phyloP scores from a whole-genome alignment of 2,113 vertebrate genomes.

The Vimba vimba region DNA sequence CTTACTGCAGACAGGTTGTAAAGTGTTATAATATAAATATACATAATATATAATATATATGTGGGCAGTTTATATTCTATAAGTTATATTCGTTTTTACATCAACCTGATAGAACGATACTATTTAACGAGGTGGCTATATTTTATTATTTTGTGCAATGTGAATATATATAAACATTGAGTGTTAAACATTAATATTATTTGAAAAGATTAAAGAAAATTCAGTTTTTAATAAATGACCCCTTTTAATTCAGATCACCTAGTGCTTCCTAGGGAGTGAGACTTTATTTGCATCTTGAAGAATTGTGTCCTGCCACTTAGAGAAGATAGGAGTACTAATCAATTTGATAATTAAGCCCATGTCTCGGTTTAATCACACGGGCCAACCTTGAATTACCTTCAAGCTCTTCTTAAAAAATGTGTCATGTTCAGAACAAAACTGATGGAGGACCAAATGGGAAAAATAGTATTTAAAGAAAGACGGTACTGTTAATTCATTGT shows the following conservation, averaged over 20 bases:
- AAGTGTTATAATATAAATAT: too few species aligned
- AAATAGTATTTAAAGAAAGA: background rate
- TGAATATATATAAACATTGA: background rate
- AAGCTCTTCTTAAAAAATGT: background rate
- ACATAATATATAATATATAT: too few species aligned
- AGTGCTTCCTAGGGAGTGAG: background rate
- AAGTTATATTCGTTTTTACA: too few species aligned
- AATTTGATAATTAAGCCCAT: constrained; percentile 4
- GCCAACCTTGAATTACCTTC: constrained; percentile 14
- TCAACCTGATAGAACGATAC: too few species aligned
- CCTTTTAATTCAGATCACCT: background rate
- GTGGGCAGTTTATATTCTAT: too few species aligned
- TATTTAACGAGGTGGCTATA: too few species aligned
- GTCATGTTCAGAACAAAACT: background rate
- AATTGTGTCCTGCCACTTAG: background rate
- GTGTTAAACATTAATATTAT: background rate
- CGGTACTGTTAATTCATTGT: too few species aligned
- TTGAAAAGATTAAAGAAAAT: background rate
- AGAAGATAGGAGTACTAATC: background rate
- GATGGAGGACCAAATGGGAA: background rate
- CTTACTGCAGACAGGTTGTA: too few species aligned
- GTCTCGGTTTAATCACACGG: constrained; percentile 10
- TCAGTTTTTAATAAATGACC: background rate
- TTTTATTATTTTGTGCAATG: too few species aligned
- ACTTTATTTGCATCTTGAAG: constrained; percentile 5